Evolutionary conservation across 2,888 invertebrate genomes (phyloP).

Genomic region (Volucella zonaria): DNA sequence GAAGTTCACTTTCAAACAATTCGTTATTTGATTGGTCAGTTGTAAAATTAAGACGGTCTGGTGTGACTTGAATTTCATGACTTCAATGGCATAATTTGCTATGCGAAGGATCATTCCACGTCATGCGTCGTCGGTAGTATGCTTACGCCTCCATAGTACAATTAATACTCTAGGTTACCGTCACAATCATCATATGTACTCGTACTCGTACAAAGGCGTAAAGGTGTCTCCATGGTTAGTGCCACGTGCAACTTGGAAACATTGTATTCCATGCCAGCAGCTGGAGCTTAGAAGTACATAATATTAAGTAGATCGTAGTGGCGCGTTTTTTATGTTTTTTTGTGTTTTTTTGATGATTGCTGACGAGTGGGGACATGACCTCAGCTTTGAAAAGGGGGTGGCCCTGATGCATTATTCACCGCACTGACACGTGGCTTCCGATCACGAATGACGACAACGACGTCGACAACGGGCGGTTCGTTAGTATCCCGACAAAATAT

Average conservation of each 20-base stretch:
- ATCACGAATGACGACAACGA: slow-evolving; percentile 67
- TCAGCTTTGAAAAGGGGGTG: slow-evolving; percentile 64
- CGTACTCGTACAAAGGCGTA: slow-evolving; percentile 8
- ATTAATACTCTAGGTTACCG: slow-evolving; percentile 27
- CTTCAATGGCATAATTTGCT: slow-evolving; percentile 61
- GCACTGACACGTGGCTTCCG: slow-evolving; percentile 72
- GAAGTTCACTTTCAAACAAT: neutral
- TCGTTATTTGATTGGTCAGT: slow-evolving; percentile 19
- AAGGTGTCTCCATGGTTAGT: slow-evolving; percentile 63
- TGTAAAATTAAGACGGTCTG: slow-evolving; percentile 45
- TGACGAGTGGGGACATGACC: slow-evolving; percentile 70
- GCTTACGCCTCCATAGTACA: slow-evolving; percentile 3
- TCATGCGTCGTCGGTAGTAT: neutral
- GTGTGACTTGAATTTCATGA: slow-evolving; percentile 65
- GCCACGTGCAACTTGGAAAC: slow-evolving; percentile 67
- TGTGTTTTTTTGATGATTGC: slow-evolving; percentile 53
- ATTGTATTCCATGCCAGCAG: slow-evolving; percentile 52
- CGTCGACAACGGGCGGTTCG: slow-evolving; percentile 37
- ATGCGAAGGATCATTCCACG: slow-evolving; percentile 53
- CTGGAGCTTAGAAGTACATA: slow-evolving; percentile 63
- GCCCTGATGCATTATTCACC: slow-evolving; percentile 73
- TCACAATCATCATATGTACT: slow-evolving; percentile 49
- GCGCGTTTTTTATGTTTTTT: neutral
- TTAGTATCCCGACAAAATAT: slow-evolving; percentile 57
- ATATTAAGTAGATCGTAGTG: slow-evolving; percentile 68